Evolutionary conservation across 2,113 vertebrate species (phyloP).

Genomic region (Embiotoca jacksoni): DNA sequence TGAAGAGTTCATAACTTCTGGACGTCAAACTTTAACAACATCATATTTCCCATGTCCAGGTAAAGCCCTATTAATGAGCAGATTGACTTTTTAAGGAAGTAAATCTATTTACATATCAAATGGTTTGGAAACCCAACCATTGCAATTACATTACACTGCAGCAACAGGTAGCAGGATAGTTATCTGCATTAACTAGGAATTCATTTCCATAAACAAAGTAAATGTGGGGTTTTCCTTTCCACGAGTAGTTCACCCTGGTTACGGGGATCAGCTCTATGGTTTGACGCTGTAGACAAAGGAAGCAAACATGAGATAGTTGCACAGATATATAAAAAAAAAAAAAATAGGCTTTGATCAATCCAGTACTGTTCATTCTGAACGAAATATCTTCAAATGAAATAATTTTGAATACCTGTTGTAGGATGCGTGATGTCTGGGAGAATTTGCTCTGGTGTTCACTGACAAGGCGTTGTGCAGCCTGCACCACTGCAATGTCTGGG

Average conservation of each 20-base stretch:
- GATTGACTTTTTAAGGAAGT: neutral
- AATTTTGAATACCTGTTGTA: conserved; percentile 83
- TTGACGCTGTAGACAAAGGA: conserved; percentile 81
- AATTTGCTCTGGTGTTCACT: conserved; percentile 81
- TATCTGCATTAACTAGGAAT: conserved; percentile 78
- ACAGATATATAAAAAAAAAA: neutral
- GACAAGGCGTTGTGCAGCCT: conserved; percentile 80
- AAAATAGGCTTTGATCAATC: neutral
- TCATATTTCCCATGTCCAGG: neutral
- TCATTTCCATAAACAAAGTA: conserved; percentile 87
- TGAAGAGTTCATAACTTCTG: neutral
- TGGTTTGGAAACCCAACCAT: neutral
- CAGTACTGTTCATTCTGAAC: neutral
- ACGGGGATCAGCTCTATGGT: conserved; percentile 86
- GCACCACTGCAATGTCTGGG: conserved; percentile 74
- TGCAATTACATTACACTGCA: conserved; percentile 79
- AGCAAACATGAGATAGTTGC: neutral
- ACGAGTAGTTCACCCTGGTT: conserved; percentile 82
- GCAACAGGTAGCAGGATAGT: conserved; percentile 84
- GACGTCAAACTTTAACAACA: neutral
- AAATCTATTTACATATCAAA: neutral
- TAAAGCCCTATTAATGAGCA: neutral
- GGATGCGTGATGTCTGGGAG: conserved; percentile 76
- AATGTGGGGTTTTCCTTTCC: conserved; percentile 79
- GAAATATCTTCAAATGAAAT: neutral